phyloP scores from a whole-genome alignment of 2,113 vertebrate genomes.

The Oxygymnocypris stewartii region DNA sequence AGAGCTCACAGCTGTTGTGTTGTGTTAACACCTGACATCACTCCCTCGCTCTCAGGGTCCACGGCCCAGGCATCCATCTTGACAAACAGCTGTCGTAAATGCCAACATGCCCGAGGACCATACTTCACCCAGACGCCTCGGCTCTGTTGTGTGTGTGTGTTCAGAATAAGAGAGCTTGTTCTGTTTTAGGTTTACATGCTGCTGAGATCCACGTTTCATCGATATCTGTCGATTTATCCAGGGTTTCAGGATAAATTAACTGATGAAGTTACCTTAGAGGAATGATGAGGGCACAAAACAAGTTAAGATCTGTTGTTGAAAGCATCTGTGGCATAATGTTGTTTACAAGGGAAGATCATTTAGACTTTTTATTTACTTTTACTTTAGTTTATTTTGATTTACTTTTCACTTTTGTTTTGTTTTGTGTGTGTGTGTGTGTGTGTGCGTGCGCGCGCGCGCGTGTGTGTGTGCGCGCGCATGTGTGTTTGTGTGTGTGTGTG shows the following conservation, averaged over 20 bases:
- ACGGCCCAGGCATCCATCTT: slow-evolving; percentile 48
- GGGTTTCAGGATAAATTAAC: neutral
- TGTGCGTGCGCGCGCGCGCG: too few relatives aligned
- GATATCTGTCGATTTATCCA: neutral
- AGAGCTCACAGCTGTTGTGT: slow-evolving; percentile 67
- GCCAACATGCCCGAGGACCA: slow-evolving; percentile 62
- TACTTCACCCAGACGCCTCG: slow-evolving; percentile 48
- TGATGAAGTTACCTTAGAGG: neutral
- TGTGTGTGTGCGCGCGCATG: too few relatives aligned
- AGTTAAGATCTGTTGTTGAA: neutral
- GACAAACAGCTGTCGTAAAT: slow-evolving; percentile 71
- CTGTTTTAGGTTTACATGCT: neutral
- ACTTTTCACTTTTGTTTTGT: neutral
- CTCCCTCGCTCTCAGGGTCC: slow-evolving; percentile 19
- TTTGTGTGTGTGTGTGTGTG: neutral
- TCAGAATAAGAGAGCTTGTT: neutral
- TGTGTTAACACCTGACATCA: slow-evolving; percentile 65
- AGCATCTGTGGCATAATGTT: neutral
- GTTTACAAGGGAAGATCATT: neutral
- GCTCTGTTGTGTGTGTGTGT: slow-evolving; percentile 22
- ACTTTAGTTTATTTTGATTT: neutral
- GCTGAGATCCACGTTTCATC: neutral
- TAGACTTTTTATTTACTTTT: neutral
- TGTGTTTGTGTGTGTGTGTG: neutral
- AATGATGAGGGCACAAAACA: neutral